These are phyloP conservation scores for Drosophila gunungcola DNA, from an alignment of 1,140 invertebrate species.

Conservation along the genomic window DNA sequence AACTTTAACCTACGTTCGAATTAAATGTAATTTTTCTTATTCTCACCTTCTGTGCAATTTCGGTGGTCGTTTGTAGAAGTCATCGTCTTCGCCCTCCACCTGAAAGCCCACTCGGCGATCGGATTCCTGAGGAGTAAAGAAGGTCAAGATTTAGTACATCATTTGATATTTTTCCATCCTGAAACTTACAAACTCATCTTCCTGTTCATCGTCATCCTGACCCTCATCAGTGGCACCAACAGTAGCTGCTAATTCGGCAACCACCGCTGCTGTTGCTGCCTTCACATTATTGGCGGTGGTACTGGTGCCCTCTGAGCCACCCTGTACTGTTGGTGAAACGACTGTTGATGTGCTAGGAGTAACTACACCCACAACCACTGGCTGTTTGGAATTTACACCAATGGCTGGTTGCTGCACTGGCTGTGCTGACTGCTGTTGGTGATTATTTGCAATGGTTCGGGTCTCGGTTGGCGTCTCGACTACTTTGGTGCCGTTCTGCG, in stretches of 20 bases:
- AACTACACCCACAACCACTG: conserved; percentile 30
- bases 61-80: conserved; percentile 78
- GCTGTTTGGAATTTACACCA: conserved; percentile 50
- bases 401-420: conserved; percentile 54
- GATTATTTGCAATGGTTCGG: conserved; percentile 55
- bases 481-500: conserved; percentile 63
- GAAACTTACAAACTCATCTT: conserved; percentile 80
- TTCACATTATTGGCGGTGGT: conserved; percentile 13
- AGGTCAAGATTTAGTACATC: not conserved
- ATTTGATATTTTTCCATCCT: not conserved
- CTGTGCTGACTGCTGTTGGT: conserved; percentile 48
- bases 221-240: conserved; percentile 20
- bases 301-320: conserved; percentile 29
- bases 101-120: conserved; percentile 82
- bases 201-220: conserved; percentile 69
- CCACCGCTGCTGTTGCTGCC: conserved; percentile 40
- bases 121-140: conserved; percentile 55
- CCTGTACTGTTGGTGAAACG: conserved; percentile 51
- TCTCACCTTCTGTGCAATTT: conserved; percentile 82
- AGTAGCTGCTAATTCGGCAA: conserved; percentile 8
- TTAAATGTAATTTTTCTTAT: not conserved
- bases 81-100: conserved; percentile 79
- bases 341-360: conserved; percentile 42
- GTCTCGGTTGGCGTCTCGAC: conserved; percentile 65
- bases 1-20: too few relatives aligned